Evolutionary conservation across 23 tunicate species (phyloP).

Genomic region (Trididemnum nubilum): DNA sequence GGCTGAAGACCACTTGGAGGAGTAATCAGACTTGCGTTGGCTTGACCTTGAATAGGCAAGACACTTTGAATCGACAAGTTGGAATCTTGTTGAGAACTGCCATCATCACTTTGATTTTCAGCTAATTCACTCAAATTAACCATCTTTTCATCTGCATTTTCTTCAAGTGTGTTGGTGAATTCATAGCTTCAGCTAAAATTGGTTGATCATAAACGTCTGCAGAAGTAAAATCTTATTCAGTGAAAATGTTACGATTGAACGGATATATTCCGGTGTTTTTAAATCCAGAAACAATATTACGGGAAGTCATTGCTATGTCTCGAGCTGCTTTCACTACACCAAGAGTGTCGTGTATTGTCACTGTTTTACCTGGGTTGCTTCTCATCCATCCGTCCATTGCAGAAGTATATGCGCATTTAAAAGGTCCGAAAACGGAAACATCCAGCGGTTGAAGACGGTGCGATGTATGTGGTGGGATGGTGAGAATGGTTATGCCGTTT

Average conservation of each 20-base stretch:
- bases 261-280: too few species aligned
- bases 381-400: conserved; percentile 40
- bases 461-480: too few species aligned
- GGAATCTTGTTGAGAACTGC: too few species aligned
- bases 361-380: conserved; percentile 32
- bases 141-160: conserved; percentile 2
- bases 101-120: too few species aligned
- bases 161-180: conserved; percentile 11
- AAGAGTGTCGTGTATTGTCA: conserved; percentile 21
- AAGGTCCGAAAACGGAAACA: conserved; percentile 24
- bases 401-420: conserved; percentile 35
- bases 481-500: conserved; percentile 28
- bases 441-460: conserved; percentile 30
- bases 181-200: neutral
- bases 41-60: too few species aligned
- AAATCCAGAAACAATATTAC: conserved; percentile 24
- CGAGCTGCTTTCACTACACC: conserved; percentile 28
- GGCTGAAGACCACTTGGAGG: conserved; percentile 1
- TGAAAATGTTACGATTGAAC: too few species aligned
- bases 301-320: conserved; percentile 1
- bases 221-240: conserved; percentile 17
- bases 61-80: neutral
- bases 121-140: neutral
- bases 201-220: too few species aligned
- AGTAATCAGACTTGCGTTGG: too few species aligned